phyloP scores from a whole-genome alignment of 1,140 invertebrate species.

The Megalonaias nervosa region DNA sequence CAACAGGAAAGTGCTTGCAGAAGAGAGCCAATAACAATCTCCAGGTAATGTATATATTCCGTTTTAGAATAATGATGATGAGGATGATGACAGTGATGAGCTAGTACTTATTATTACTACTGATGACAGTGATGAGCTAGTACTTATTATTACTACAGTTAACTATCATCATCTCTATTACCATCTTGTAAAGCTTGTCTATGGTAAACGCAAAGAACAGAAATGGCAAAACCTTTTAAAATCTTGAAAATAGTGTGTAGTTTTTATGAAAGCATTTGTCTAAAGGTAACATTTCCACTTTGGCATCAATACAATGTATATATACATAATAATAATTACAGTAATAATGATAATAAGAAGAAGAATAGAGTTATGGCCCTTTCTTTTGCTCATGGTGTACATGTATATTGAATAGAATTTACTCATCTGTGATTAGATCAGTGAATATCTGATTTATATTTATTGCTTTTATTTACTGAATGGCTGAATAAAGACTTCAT shows the following conservation, averaged over 20 bases:
- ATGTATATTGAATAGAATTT: no score
- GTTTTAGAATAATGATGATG: neutral
- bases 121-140: neutral
- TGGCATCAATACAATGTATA: neutral
- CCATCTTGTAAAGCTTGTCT: neutral
- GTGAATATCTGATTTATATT: no score
- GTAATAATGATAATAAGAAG: no score
- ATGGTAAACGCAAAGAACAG: neutral
- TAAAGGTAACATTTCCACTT: no score
- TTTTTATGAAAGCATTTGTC: neutral
- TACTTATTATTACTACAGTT: neutral
- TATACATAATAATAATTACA: neutral
- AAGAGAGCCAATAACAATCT: constrained; percentile 78
- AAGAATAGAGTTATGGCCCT: no score
- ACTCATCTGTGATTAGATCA: no score
- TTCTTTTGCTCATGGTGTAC: no score
- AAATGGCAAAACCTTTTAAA: neutral
- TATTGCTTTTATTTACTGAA: no score
- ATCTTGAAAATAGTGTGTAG: neutral
- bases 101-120: no score
- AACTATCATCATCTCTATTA: neutral
- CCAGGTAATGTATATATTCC: constrained; percentile 67
- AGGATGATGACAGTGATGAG: neutral
- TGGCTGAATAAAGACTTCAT: no score
- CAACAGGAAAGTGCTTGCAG: constrained; percentile 72